Percentiles rank a stretch among this genome's conserved stretches.
Evolutionary conservation across 1,140 invertebrate genomes (phyloP).

Genomic region (Dysdera silvatica): DNA sequence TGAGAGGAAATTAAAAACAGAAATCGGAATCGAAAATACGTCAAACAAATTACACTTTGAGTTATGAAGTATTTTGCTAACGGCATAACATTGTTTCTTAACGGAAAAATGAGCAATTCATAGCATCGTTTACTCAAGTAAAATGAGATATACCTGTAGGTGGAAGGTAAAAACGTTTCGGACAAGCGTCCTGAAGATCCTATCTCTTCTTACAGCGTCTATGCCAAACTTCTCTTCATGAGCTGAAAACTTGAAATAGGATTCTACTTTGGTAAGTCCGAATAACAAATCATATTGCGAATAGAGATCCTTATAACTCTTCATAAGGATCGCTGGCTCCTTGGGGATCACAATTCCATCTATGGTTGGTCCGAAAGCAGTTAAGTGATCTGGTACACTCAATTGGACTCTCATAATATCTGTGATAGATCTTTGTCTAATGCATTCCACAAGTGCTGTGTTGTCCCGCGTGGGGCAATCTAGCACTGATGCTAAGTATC

Average conservation of each 20-base stretch:
- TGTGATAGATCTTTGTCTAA: constrained; percentile 60
- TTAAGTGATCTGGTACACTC: constrained; percentile 69
- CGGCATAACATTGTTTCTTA: too few relatives aligned
- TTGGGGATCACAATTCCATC: constrained; percentile 56
- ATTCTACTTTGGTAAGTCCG: constrained; percentile 84
- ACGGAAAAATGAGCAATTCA: too few relatives aligned
- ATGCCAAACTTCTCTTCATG: constrained; percentile 88
- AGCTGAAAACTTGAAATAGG: constrained; percentile 72
- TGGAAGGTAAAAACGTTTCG: constrained; percentile 53
- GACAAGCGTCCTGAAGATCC: constrained; percentile 82
- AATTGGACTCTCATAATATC: constrained; percentile 53
- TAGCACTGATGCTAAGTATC: constrained; percentile 74
- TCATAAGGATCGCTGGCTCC: constrained; percentile 40
- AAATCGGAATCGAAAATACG: too few relatives aligned
- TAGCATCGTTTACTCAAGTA: too few relatives aligned
- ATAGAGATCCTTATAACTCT: constrained; percentile 28
- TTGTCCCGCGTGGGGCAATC: constrained; percentile 60
- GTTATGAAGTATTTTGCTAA: too few relatives aligned
- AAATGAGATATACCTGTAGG: too few relatives aligned
- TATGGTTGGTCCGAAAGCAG: constrained; percentile 79
- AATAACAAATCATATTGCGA: constrained; percentile 75
- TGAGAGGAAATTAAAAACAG: too few relatives aligned
- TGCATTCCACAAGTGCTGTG: constrained; percentile 69
- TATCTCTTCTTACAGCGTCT: constrained; percentile 75
- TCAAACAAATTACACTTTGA: too few relatives aligned